These are phyloP conservation scores for Acanthurus tractus DNA, from an alignment of 2,797 vertebrate genomes.

Conservation along the genomic window DNA sequence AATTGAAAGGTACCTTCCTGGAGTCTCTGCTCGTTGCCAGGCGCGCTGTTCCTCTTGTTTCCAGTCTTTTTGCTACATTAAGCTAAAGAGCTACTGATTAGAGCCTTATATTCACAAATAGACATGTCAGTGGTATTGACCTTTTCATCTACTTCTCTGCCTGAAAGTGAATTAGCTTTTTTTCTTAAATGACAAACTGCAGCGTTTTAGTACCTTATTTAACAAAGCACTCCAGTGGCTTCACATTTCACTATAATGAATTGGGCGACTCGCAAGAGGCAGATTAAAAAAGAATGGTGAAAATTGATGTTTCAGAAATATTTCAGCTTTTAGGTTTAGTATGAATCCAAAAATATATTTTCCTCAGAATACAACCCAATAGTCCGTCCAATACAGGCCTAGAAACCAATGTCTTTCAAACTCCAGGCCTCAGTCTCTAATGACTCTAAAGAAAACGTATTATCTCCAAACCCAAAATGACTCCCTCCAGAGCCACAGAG, in stretches of 20 bases:
- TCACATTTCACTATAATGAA: neutral
- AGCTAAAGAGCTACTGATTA: too few species aligned
- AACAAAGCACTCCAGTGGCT: neutral
- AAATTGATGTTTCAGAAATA: neutral
- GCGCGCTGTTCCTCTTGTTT: too few species aligned
- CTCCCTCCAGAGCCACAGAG: neutral
- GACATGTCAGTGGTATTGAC: too few species aligned
- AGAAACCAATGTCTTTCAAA: neutral
- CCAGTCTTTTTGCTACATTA: too few species aligned
- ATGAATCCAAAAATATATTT: neutral
- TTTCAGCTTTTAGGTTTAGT: neutral
- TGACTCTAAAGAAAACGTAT: neutral
- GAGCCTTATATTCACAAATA: neutral
- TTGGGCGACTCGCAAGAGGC: neutral
- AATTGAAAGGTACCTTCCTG: neutral
- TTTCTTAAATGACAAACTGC: neutral
- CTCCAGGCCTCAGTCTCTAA: neutral
- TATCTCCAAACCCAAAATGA: neutral
- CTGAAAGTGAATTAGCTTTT: neutral
- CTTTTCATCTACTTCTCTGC: neutral
- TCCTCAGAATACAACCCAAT: neutral
- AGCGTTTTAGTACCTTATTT: slow-evolving; percentile 7
- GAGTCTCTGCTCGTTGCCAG: neutral
- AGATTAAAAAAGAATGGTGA: neutral
- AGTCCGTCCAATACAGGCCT: neutral